Base-by-base conservation (phyloP, 1,140 invertebrate species). In the Halyomorpha halys region DNA sequence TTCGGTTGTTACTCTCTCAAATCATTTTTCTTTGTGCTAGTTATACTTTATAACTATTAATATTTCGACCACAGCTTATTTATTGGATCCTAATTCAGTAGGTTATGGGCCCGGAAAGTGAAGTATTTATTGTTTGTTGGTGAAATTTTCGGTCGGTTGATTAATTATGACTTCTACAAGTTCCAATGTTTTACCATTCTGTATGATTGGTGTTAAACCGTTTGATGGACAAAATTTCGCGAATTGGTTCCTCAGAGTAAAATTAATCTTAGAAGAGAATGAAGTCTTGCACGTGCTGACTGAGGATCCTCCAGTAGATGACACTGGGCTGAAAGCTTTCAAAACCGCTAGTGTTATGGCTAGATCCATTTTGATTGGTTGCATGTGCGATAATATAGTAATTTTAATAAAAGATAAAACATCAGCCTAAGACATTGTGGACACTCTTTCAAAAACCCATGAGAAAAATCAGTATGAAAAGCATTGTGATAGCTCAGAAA, bases 381-480 rank as follows among this genome's bases (percentile, higher is more conserved):
- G 59, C 34, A 30, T 61, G 13, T 30, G n/a, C 18, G 59, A 61
- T 44, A 61, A 39, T 18, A 61, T 61, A 44, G 30, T 61, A 3
- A 44, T 61, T 19, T 19, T 61, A 44, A 44, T 44, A 19, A 30
- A 44, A 30, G 3, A 61, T 39, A 61, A 61, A 44, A 61, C 59
- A 5, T 39, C 59, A 18, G 59, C 59, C 18, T 34, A 25, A 18
- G 53, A 56, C 3, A 56, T 56, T 56, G 53, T 56, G 14, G 25
- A 56, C 53, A 56, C 53, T 56, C 53, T 56, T 56, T 56, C 53
- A 56, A 56, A 21, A 27, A 56, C 53, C 6, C 19, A 56, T 27
- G 21, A 56, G 19, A n/a, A 56, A 56, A 56, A 56, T 4, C 53
- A 15, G 53, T 56, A 23, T 56, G 53, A 56, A 56, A 56, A 56